A percentile compares a stretch with the other conserved stretches of the same genome.
Conservation (phyloP, 1,140 invertebrate genomes). For the Neodiprion fabricii region DNA sequence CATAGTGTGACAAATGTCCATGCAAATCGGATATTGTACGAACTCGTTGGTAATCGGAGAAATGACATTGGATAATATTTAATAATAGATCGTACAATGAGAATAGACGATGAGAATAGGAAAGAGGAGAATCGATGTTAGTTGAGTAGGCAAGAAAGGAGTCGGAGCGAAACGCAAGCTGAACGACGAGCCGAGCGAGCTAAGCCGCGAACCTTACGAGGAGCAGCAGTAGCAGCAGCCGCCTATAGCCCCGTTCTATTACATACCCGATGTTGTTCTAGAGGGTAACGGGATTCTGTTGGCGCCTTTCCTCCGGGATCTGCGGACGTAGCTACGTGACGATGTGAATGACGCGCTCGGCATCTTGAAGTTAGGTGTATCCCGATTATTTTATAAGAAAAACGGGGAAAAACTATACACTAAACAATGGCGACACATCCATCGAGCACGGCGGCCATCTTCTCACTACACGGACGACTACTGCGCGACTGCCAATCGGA, state of each 20-base stretch:
- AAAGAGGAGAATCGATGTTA: no score
- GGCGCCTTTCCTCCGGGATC: slow-evolving; percentile 84
- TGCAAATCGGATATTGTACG: no score
- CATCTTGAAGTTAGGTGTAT: slow-evolving; percentile 66
- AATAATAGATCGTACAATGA: no score
- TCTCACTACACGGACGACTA: slow-evolving; percentile 48
- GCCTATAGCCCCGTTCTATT: slow-evolving; percentile 24
- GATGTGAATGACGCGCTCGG: slow-evolving; percentile 89
- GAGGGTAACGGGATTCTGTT: slow-evolving; percentile 83
- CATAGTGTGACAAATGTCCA: no score
- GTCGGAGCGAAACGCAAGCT: neutral
- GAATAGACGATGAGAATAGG: no score
- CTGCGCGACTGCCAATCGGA: slow-evolving; percentile 16
- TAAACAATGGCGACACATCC: slow-evolving; percentile 60
- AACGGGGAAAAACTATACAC: slow-evolving; percentile 46
- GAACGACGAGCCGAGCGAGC: neutral
- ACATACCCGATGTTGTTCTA: slow-evolving; percentile 75
- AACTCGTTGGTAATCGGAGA: no score
- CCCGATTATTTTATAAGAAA: slow-evolving; percentile 31
- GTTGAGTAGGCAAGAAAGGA: no score
- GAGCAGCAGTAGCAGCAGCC: slow-evolving; percentile 23
- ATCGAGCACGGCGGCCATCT: slow-evolving; percentile 58
- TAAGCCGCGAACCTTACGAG: neutral
- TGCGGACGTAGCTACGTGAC: slow-evolving; percentile 83
- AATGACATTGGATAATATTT: no score